Percentiles rank a stretch among this genome's conserved stretches.
Conservation (phyloP, 2,888 invertebrate species). For the Trichopria drosophilae region DNA sequence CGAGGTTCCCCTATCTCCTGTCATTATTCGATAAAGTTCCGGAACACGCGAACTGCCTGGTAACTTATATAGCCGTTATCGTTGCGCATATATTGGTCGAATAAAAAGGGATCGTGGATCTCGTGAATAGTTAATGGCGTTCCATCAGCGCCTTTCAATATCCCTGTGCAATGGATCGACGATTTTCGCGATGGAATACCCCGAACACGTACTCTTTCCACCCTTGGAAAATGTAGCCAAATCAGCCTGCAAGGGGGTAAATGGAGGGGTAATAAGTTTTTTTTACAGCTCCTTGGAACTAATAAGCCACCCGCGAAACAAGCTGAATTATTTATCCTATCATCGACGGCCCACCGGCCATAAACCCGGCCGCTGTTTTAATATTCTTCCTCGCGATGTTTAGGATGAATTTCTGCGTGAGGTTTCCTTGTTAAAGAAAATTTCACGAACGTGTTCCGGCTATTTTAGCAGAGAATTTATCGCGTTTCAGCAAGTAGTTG, state of each 20-base stretch:
- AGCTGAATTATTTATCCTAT: conserved; percentile 55
- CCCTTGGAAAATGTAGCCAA: too few relatives aligned
- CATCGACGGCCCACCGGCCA: conserved; percentile 42
- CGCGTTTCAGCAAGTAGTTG: too few relatives aligned
- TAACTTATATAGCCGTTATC: neutral
- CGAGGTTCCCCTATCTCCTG: conserved; percentile 26
- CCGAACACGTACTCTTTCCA: too few relatives aligned
- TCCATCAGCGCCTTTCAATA: conserved; percentile 51
- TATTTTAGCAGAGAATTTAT: too few relatives aligned
- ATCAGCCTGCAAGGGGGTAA: conserved; percentile 26
- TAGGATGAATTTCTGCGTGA: too few relatives aligned
- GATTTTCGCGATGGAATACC: too few relatives aligned
- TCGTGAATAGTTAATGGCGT: conserved; percentile 48
- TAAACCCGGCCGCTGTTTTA: conserved; percentile 38
- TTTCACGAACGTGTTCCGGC: too few relatives aligned
- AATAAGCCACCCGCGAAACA: conserved; percentile 54
- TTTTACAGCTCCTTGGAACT: conserved; percentile 53
- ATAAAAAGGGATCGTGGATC: conserved; percentile 36
- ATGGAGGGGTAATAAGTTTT: conserved; percentile 56
- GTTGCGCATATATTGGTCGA: conserved; percentile 5
- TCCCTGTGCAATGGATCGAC: too few relatives aligned
- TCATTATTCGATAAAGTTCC: conserved; percentile 39
- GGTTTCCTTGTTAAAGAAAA: too few relatives aligned
- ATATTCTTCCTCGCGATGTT: conserved; percentile 38
- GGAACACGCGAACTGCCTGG: conserved; percentile 42